Evolutionary conservation across 2,113 vertebrate genomes (phyloP).

Genomic region (Oriolus oriolus): DNA sequence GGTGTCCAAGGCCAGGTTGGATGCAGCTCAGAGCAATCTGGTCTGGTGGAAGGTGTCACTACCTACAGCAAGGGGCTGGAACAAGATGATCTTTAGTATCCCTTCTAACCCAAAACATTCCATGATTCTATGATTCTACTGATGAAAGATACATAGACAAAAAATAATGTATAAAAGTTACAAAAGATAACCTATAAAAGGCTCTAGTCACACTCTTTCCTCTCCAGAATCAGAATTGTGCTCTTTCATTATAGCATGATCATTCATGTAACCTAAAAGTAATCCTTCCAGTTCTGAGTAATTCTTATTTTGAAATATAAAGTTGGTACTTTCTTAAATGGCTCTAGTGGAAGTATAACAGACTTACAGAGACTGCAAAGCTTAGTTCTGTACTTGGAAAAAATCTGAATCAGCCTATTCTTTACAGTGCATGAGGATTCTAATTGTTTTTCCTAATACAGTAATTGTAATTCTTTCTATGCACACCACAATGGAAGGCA

Average conservation of each 20-base stretch:
- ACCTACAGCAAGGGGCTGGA: fast-evolving
- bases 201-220: background rate
- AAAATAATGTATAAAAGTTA: background rate
- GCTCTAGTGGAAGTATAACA: background rate
- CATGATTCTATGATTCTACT: background rate
- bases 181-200: background rate
- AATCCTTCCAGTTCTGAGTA: background rate
- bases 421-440: background rate
- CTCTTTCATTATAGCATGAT: background rate
- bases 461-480: background rate
- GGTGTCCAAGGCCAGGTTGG: background rate
- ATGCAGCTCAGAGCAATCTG: background rate
- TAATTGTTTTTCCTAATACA: background rate
- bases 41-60: background rate
- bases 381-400: background rate
- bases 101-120: background rate
- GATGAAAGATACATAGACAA: background rate
- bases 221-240: background rate
- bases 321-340: background rate
- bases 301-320: background rate
- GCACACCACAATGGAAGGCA: background rate
- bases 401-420: background rate
- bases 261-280: background rate
- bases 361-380: background rate
- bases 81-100: background rate